phyloP scores from a whole-genome alignment of 2,113 vertebrate genomes.

The Sigmodon hispidus region DNA sequence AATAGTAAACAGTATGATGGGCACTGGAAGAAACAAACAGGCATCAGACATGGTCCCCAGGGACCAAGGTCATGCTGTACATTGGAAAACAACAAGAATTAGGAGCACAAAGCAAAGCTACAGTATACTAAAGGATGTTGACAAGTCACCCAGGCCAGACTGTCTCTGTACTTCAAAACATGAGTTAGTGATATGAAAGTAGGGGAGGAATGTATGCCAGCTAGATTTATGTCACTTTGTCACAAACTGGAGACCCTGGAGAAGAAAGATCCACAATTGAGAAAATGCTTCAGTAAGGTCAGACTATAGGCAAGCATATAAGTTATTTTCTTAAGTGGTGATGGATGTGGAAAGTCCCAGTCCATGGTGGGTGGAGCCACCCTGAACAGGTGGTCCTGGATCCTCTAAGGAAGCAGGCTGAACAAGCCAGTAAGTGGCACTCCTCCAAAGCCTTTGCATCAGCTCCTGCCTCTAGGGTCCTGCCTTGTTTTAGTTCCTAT shows the following conservation, averaged over 20 bases:
- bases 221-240: background rate
- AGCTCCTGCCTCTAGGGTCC: background rate
- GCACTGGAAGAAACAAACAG: background rate
- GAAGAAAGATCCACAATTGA: background rate
- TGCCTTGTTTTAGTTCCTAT: background rate
- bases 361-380: background rate
- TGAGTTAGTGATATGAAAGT: background rate
- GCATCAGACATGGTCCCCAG: background rate
- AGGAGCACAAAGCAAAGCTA: background rate
- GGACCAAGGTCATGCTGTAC: background rate
- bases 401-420: background rate
- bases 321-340: background rate
- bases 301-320: too few species aligned
- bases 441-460: background rate
- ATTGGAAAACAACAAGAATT: background rate
- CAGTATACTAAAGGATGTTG: background rate
- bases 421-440: background rate
- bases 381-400: background rate
- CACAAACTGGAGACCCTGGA: background rate
- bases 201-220: accelerated
- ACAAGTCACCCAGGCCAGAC: background rate
- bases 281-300: background rate
- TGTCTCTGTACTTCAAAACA: background rate
- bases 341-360: background rate
- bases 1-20: background rate